phyloP scores from a whole-genome alignment of 2,113 vertebrate species.

The Stercorarius parasiticus region DNA sequence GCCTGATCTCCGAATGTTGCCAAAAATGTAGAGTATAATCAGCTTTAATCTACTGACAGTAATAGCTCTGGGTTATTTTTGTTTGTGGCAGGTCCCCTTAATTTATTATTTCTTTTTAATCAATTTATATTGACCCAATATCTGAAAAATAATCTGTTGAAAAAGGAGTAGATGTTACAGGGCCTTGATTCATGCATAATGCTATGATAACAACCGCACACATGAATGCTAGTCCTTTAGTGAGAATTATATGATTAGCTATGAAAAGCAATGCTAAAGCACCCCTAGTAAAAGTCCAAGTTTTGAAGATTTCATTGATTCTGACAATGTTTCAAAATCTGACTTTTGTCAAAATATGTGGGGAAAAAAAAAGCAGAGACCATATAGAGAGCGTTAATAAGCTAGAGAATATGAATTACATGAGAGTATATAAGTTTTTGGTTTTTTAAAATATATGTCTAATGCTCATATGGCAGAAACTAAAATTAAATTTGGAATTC shows the following conservation, averaged over 20 bases:
- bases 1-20: not conserved
- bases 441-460: not conserved
- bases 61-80: not conserved
- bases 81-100: not conserved
- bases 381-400: not conserved
- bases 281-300: not conserved
- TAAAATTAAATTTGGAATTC: not conserved
- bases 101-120: not conserved
- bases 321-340: not conserved
- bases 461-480: not conserved
- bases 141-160: not conserved
- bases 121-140: not conserved
- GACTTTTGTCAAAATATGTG: not conserved
- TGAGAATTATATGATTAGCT: not conserved
- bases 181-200: not conserved
- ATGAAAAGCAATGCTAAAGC: not conserved
- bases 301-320: not conserved
- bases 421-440: rapidly evolving
- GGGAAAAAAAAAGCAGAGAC: not conserved
- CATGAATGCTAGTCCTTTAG: not conserved
- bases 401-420: not conserved
- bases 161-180: not conserved
- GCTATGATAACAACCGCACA: not conserved
- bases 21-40: not conserved
- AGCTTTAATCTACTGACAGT: not conserved